Percentiles rank a stretch among this genome's conserved stretches.
These are phyloP conservation scores for Autographa gamma DNA, from an alignment of 2,888 invertebrate genomes.

Conservation along the genomic window DNA sequence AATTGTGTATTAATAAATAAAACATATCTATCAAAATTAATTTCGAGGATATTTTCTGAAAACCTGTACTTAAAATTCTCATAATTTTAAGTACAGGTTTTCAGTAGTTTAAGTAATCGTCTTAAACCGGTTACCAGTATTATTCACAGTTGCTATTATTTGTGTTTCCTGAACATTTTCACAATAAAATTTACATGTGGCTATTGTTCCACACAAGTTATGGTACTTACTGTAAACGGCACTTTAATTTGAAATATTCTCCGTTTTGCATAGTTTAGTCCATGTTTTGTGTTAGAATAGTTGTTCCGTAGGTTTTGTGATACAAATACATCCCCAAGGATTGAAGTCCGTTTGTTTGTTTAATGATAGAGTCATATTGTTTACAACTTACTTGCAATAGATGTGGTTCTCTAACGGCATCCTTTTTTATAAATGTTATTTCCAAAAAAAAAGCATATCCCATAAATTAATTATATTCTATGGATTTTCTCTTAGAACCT, in stretches of 20 bases:
- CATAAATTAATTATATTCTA: too few relatives aligned
- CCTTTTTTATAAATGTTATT: slow-evolving; percentile 2
- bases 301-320: background rate
- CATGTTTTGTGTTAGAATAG: background rate
- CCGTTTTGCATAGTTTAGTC: background rate
- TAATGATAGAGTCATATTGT: background rate
- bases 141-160: background rate
- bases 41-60: too few relatives aligned
- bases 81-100: too few relatives aligned
- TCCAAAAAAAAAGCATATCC: too few relatives aligned
- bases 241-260: background rate
- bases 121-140: background rate
- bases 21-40: too few relatives aligned
- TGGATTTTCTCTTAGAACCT: slow-evolving; percentile 10
- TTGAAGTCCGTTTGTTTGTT: background rate
- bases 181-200: slow-evolving; percentile 5
- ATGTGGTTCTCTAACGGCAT: too few relatives aligned
- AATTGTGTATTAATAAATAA: too few relatives aligned
- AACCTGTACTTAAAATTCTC: too few relatives aligned
- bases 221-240: slow-evolving; percentile 1
- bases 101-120: background rate
- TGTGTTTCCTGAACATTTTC: background rate
- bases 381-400: too few relatives aligned
- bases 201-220: background rate
- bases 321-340: background rate